Evolutionary conservation across 2,888 invertebrate species (phyloP).

Genomic region (Drosophila greeni): DNA sequence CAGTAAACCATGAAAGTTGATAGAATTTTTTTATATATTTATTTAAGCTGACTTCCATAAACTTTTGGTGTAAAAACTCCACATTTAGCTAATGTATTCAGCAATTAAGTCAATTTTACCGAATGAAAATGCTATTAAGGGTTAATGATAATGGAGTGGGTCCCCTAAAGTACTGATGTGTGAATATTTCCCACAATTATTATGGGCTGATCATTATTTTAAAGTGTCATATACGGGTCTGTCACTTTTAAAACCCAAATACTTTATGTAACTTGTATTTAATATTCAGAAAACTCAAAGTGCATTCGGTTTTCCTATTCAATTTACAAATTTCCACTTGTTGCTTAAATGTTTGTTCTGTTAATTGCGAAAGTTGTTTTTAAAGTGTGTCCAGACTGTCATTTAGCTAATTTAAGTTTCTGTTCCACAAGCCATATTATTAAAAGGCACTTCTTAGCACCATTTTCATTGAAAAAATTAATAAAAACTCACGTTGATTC

Average conservation of each 20-base stretch:
- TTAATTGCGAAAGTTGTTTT: not conserved
- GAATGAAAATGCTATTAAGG: not conserved
- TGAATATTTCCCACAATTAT: slow-evolving; percentile 11
- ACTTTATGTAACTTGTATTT: not conserved
- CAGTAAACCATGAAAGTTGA: not conserved
- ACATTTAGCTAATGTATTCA: slow-evolving; percentile 13
- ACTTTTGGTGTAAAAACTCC: not conserved
- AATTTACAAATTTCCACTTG: slow-evolving; percentile 8
- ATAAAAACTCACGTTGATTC: slow-evolving; percentile 2
- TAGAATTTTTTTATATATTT: not conserved
- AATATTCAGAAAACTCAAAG: not conserved
- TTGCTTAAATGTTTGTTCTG: slow-evolving; percentile 11
- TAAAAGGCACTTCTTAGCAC: not conserved
- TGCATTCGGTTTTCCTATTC: not conserved
- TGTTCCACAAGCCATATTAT: slow-evolving; percentile 5
- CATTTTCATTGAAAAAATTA: too few species aligned
- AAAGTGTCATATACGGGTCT: not conserved
- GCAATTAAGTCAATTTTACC: slow-evolving; percentile 3
- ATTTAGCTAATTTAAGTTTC: not conserved
- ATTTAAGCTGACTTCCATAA: slow-evolving; percentile 6
- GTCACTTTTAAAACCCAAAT: not conserved
- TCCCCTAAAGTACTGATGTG: slow-evolving; percentile 5
- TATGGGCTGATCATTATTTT: not conserved
- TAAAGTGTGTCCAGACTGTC: not conserved
- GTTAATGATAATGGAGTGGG: slow-evolving; percentile 11